These are phyloP conservation scores for Conus betulinus DNA, from an alignment of 1,140 invertebrate genomes.

Conservation along the genomic window DNA sequence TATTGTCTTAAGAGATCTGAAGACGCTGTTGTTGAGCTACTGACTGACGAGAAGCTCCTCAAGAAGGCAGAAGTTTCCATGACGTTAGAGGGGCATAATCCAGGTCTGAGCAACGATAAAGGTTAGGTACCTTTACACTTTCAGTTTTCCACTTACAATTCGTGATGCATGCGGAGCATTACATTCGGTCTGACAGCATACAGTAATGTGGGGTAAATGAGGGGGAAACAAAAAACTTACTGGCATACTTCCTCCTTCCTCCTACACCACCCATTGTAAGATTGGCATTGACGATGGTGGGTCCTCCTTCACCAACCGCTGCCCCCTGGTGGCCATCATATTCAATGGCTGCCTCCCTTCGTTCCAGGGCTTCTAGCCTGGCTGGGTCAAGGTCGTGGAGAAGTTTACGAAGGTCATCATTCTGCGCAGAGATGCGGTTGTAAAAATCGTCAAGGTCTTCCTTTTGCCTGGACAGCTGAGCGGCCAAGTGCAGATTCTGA, in stretches of 20 bases:
- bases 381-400: slow-evolving; percentile 66
- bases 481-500: slow-evolving; percentile 73
- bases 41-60: no score
- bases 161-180: no score
- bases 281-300: slow-evolving; percentile 58
- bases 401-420: slow-evolving; percentile 67
- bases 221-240: neutral
- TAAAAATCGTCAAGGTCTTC: slow-evolving; percentile 71
- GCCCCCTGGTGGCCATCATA: slow-evolving; percentile 55
- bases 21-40: no score
- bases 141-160: no score
- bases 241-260: slow-evolving; percentile 26
- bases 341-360: slow-evolving; percentile 39
- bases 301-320: slow-evolving; percentile 32
- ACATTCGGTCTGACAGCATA: no score
- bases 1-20: no score
- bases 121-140: no score
- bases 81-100: no score
- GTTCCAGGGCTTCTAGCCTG: slow-evolving; percentile 65
- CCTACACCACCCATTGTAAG: slow-evolving; percentile 47
- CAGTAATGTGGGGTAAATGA: no score
- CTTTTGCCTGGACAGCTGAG: slow-evolving; percentile 70
- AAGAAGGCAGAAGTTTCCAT: no score
- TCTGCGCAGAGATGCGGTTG: slow-evolving; percentile 67
- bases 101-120: no score